Evolutionary conservation across 2,797 vertebrate genomes (phyloP).

Genomic region (Erethizon dorsatum): DNA sequence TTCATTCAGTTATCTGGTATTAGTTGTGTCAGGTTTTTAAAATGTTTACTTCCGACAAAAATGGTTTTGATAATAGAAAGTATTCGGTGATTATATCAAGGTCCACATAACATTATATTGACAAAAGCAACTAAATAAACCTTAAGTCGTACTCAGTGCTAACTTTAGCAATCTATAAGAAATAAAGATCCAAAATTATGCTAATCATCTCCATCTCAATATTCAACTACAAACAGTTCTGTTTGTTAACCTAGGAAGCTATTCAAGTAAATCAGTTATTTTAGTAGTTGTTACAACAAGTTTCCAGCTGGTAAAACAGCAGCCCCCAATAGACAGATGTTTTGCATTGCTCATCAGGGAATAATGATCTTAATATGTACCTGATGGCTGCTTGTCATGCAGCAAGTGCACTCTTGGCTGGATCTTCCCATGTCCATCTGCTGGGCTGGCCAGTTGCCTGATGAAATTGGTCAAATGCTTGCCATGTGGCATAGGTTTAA

Average conservation of each 20-base stretch:
- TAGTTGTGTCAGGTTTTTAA: background rate
- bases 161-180: background rate
- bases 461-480: conserved; percentile 79
- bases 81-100: background rate
- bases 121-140: background rate
- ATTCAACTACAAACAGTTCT: background rate
- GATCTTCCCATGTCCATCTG: conserved; percentile 85
- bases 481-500: conserved; percentile 81
- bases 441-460: conserved; percentile 85
- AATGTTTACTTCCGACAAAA: background rate
- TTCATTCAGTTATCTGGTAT: background rate
- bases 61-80: background rate
- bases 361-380: conserved; percentile 82
- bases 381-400: conserved; percentile 82
- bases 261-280: conserved; percentile 64
- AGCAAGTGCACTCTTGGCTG: conserved; percentile 78
- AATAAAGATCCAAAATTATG: conserved; percentile 31
- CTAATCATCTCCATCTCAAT: background rate
- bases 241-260: conserved; percentile 27
- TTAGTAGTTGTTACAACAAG: conserved; percentile 58
- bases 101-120: background rate
- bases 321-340: conserved; percentile 84
- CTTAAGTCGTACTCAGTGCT: conserved; percentile 20
- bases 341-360: conserved; percentile 84
- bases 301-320: conserved; percentile 70